Evolutionary conservation across 2,888 invertebrate genomes (phyloP).

Genomic region (Mechanitis mazaeus): DNA sequence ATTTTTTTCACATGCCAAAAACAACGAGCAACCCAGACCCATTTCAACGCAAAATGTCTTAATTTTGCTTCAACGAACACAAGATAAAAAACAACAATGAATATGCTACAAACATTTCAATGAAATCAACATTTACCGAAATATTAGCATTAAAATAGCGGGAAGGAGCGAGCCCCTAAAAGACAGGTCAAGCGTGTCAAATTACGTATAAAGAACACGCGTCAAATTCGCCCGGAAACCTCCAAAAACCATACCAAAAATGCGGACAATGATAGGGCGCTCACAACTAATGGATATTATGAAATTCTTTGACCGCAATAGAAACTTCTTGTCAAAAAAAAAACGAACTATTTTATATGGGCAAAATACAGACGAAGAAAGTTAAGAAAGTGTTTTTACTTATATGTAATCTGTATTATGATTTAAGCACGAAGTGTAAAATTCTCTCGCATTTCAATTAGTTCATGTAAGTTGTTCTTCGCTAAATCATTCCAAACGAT

Average conservation of each 20-base stretch:
- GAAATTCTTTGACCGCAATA: conserved; percentile 10
- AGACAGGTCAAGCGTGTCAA: conserved; percentile 33
- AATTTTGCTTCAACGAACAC: background rate
- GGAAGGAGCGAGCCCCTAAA: conserved; percentile 47
- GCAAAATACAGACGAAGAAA: no score
- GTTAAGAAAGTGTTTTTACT: background rate
- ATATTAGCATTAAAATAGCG: conserved; percentile 67
- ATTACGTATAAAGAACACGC: conserved; percentile 18
- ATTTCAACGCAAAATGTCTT: background rate
- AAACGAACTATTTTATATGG: no score
- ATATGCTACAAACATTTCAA: conserved; percentile 62
- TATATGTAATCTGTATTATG: background rate
- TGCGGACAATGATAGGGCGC: conserved; percentile 12
- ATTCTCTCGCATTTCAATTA: background rate
- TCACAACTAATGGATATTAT: conserved; percentile 7
- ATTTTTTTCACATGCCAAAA: background rate
- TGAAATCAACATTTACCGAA: conserved; percentile 54
- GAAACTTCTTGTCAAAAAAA: background rate
- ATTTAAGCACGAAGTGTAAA: background rate
- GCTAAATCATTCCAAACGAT: conserved; percentile 22
- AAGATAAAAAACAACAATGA: conserved; percentile 54
- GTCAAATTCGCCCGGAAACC: conserved; percentile 9
- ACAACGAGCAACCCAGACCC: background rate
- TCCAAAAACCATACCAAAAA: conserved; percentile 14
- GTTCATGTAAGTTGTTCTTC: conserved; percentile 6